Evolutionary conservation across 2,797 vertebrate species (phyloP).

Genomic region (Hippoglossus hippoglossus): DNA sequence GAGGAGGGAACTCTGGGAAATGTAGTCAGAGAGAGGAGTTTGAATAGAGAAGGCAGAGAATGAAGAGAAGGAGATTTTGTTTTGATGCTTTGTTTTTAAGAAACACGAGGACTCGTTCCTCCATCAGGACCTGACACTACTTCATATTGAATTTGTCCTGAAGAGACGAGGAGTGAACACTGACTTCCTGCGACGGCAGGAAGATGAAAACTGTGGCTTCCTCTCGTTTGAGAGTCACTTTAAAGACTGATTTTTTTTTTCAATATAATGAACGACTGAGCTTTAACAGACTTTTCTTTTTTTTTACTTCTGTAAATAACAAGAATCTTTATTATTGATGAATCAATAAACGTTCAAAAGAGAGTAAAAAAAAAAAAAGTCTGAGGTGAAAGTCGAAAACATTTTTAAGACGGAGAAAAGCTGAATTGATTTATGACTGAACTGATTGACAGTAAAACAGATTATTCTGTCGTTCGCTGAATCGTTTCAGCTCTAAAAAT

Average conservation of each 20-base stretch:
- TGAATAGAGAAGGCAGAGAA: background rate
- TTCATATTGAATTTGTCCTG: background rate
- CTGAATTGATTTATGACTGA: too few species aligned
- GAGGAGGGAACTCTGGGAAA: slow-evolving; percentile 49
- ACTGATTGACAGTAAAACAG: too few species aligned
- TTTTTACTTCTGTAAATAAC: background rate
- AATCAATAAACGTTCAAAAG: too few species aligned
- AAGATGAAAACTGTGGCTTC: slow-evolving; percentile 22
- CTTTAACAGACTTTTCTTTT: background rate
- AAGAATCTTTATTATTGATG: background rate
- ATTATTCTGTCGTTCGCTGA: too few species aligned
- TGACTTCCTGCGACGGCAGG: slow-evolving; percentile 21
- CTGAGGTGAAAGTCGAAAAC: too few species aligned
- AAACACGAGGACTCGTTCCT: background rate
- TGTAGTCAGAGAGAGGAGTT: slow-evolving; percentile 16
- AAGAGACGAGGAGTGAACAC: background rate
- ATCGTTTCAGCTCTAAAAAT: too few species aligned
- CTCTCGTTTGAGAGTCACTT: background rate
- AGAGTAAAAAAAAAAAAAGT: too few species aligned
- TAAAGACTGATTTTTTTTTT: background rate
- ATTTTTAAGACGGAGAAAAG: too few species aligned
- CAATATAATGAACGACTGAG: too few species aligned
- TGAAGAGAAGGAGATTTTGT: background rate
- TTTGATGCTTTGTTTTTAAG: background rate
- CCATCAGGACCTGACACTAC: slow-evolving; percentile 3